Conservation (phyloP, 2,113 vertebrate species). For the Phrynosoma blainvillii region DNA sequence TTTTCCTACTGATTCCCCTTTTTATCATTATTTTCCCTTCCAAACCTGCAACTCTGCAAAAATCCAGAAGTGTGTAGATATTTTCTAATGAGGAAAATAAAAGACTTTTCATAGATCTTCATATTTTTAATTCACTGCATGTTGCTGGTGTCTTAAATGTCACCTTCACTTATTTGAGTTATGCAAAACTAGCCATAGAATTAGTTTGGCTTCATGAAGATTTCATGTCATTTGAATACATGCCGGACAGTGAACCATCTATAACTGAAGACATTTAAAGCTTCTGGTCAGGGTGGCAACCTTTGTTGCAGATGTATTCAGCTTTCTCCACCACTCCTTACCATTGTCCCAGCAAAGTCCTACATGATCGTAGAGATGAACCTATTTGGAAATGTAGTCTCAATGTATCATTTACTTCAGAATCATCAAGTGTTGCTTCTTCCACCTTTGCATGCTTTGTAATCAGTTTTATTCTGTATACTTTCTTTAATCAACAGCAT, state of each 20-base stretch:
- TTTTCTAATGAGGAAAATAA: background rate
- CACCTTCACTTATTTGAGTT: constrained; percentile 31
- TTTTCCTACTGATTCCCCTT: constrained; percentile 6
- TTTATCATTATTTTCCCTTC: background rate
- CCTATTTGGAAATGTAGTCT: background rate
- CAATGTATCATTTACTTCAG: background rate
- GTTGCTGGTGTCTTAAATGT: constrained; percentile 13
- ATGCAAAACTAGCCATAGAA: background rate
- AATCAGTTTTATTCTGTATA: background rate
- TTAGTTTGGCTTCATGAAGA: constrained; percentile 25
- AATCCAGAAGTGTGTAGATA: background rate
- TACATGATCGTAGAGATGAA: background rate
- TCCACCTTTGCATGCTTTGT: background rate
- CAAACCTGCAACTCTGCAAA: constrained; percentile 25
- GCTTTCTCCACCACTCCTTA: background rate
- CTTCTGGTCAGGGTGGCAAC: background rate
- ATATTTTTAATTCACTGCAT: background rate
- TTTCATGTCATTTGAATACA: constrained; percentile 21
- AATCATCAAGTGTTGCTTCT: background rate
- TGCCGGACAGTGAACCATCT: background rate
- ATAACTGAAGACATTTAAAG: background rate
- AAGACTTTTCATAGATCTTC: background rate
- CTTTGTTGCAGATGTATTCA: background rate
- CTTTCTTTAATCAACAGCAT: background rate
- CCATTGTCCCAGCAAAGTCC: background rate